Evolutionary conservation across 1,140 invertebrate species (phyloP), one percentile per base, ranked within the genome.

Genomic region (Drosophila sturtevanti): DNA sequence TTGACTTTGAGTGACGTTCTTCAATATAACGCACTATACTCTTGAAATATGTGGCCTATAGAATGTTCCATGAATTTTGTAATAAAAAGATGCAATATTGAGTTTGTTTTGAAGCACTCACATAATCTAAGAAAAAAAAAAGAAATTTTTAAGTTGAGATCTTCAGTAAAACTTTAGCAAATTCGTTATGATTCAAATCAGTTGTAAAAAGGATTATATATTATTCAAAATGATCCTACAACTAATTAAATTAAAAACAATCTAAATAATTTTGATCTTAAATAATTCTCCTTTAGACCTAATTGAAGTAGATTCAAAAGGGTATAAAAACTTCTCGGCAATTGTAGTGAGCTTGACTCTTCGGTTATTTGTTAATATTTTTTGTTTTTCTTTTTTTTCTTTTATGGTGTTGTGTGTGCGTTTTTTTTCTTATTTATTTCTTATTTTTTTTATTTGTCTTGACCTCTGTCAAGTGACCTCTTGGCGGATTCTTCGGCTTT

Each of bases 1-100:
- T 70, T 79, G 79, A 52, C 68, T 73, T 74, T 68, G 68, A 48
- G 41, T 48, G 41, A 65, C 52, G 64, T 54, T 77, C 69, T 79
- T 63, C 56, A 14, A 22, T 34, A 11, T 51, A 31, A 6, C 27
- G 27, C 6, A 31, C 27, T 31, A 31, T 31, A 31, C 27, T 31
- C 27, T 31, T 31, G 27, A n/a, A n/a, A n/a, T n/a, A n/a, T n/a
- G n/a, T n/a, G n/a, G n/a, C n/a, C n/a, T n/a, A n/a, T n/a, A n/a
- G n/a, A n/a, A n/a, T n/a, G n/a, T n/a, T n/a, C n/a, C n/a, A n/a
- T n/a, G n/a, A n/a, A n/a, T n/a, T n/a, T n/a, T n/a, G n/a, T n/a
- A n/a, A n/a, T n/a, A n/a, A n/a, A n/a, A n/a, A n/a, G n/a, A n/a
- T n/a, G n/a, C n/a, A n/a, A n/a, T n/a, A n/a, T n/a, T n/a, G n/a